phyloP scores from a whole-genome alignment of 2,113 vertebrate genomes.

The Casuarius casuarius region DNA sequence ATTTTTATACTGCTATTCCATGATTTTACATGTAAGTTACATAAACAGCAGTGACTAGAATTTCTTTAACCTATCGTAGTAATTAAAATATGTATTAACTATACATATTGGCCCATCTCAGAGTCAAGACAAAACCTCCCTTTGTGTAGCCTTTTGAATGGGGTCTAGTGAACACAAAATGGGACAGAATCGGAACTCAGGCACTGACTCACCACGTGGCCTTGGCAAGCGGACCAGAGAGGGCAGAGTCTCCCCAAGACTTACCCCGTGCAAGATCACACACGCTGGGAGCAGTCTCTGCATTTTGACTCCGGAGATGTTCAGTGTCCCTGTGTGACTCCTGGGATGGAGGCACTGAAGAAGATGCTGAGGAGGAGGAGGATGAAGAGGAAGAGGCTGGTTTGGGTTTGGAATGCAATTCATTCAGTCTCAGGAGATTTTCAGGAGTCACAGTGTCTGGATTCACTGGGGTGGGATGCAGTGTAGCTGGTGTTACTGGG shows the following conservation, averaged over 20 bases:
- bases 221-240: accelerated
- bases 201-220: accelerated
- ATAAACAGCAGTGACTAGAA: background rate
- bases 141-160: background rate
- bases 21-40: background rate
- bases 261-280: conserved; percentile 71
- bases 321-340: conserved; percentile 72
- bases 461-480: conserved; percentile 47
- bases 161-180: background rate
- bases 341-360: conserved; percentile 50
- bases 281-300: conserved; percentile 49
- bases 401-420: conserved; percentile 80
- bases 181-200: background rate
- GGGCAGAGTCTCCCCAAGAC: background rate
- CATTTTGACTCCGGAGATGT: background rate
- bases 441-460: conserved; percentile 69
- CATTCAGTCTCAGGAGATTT: conserved; percentile 73
- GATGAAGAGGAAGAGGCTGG: conserved; percentile 61
- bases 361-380: conserved; percentile 55
- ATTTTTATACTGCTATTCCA: background rate
- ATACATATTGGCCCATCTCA: background rate
- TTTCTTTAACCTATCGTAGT: background rate
- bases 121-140: background rate
- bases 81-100: background rate
- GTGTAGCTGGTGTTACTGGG: conserved; percentile 75